A percentile compares a stretch with the other conserved stretches of the same genome.
Evolutionary conservation across 1,140 invertebrate species (phyloP).

Genomic region (Drosophila pseudoananassae): DNA sequence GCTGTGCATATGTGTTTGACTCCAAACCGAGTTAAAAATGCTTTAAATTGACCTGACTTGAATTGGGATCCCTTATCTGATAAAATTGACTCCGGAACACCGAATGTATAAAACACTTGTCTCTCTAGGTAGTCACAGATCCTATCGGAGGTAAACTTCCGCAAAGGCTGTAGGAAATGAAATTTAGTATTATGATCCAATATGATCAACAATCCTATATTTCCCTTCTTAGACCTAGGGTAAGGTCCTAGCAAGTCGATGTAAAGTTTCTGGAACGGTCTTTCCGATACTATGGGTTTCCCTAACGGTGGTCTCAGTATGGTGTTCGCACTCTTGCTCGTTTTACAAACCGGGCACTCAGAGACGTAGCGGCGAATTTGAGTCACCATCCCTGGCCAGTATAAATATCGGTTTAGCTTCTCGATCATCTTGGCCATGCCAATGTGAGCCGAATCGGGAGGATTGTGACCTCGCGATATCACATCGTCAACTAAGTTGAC

Average conservation of each 20-base stretch:
- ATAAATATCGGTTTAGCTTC: not conserved
- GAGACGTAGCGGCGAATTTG: too few species aligned
- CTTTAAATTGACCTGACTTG: too few species aligned
- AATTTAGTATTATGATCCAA: slow-evolving; percentile 8
- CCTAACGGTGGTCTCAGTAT: not conserved
- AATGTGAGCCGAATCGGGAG: slow-evolving; percentile 18
- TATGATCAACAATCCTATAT: slow-evolving; percentile 6
- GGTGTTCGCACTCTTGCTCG: too few species aligned
- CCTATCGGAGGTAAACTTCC: not conserved
- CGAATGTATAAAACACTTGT: slow-evolving; percentile 9
- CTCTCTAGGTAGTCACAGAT: slow-evolving; percentile 7
- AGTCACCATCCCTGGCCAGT: not conserved
- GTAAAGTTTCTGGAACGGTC: not conserved
- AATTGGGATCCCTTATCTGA: slow-evolving; percentile 5
- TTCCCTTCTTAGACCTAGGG: not conserved
- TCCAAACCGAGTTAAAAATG: slow-evolving; percentile 14
- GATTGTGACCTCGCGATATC: slow-evolving; percentile 9
- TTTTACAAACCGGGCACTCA: too few species aligned
- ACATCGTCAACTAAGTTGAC: not conserved
- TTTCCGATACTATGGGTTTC: not conserved
- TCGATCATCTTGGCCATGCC: slow-evolving; percentile 17
- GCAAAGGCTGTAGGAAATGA: slow-evolving; percentile 1
- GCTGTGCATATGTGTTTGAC: slow-evolving; percentile 4
- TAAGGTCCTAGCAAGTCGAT: not conserved
- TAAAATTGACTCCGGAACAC: not conserved